Base-by-base conservation (phyloP, 2,888 invertebrate species). In the Rhingia rostrata region DNA sequence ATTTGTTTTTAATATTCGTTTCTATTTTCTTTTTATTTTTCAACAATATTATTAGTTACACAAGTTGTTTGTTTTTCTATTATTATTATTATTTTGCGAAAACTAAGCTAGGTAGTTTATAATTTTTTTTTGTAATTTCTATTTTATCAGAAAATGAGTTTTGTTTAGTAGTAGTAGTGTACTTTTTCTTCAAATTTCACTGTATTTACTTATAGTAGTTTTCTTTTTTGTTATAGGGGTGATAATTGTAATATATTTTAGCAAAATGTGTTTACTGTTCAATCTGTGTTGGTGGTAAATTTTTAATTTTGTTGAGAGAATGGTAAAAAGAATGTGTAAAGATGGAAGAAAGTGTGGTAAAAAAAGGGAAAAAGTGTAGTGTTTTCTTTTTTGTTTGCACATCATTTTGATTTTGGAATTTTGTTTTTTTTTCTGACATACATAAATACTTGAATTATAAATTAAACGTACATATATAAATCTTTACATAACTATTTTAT, bases 401-500 rank as follows among this genome's bases (percentile, higher is more conserved):
- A 82, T 77, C 58, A 60, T 80, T 78, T 79, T 53, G 60, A 64
- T 66, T 22, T 77, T 54, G 33, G 35, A 43, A 54, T n/a, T 37
- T 41, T 41, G 6, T 39, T 41, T 14, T n/a, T 54, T 41, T 53
- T 66, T 41, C 33, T 74, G 64, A 60, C 56, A 51, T 60, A 70
- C 73, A 67, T 70, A 78, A 84, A 79, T 74, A 79, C 32, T 58
- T 75, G 56, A 70, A 70, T 84, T 63, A 84, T 84, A 84, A 84
- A 84, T 84, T 72, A 84, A 84, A 70, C 74, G 78, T 83, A 70
- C 74, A 73, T 83, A 74, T 84, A 80, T 80, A 84, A 84, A 79
- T 74, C 60, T 83, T 80, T 80, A 84, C 80, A 84, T 84, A 84
- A 64, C 80, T 84, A 80, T 70, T 66, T 61, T 72, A 60, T 78